These are phyloP conservation scores for Serrognathus titanus DNA, from an alignment of 2,888 invertebrate species.

Conservation along the genomic window DNA sequence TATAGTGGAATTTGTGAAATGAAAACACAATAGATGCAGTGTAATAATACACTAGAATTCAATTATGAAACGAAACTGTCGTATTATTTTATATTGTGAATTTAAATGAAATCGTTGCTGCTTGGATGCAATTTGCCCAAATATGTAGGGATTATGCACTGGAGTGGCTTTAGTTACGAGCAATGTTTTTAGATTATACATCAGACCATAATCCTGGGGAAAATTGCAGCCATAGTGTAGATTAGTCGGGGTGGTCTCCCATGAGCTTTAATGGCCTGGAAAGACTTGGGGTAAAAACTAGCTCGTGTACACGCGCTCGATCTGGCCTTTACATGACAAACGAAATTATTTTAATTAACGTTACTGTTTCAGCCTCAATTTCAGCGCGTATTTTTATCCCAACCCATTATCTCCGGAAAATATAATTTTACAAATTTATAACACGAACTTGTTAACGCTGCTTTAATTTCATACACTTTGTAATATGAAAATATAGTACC, in stretches of 20 bases:
- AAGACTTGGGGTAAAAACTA: slow-evolving; percentile 22
- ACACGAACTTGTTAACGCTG: too few species aligned
- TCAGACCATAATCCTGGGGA: slow-evolving; percentile 25
- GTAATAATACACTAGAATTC: too few species aligned
- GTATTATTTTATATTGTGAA: background rate
- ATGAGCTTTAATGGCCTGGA: slow-evolving; percentile 28
- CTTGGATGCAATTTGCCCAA: background rate
- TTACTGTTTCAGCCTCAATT: background rate
- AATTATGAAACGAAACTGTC: background rate
- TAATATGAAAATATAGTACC: too few species aligned
- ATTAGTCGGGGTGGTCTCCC: slow-evolving; percentile 26
- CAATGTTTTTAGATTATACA: slow-evolving; percentile 22
- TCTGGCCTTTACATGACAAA: background rate
- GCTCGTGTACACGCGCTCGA: background rate
- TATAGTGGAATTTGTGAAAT: too few species aligned
- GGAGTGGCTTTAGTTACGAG: background rate
- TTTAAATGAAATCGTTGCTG: background rate
- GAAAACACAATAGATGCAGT: too few species aligned
- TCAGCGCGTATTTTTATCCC: background rate
- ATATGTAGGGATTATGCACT: background rate
- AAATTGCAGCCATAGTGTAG: slow-evolving; percentile 28
- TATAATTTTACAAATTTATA: too few species aligned
- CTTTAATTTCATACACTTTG: too few species aligned
- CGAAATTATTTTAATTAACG: slow-evolving; percentile 11
- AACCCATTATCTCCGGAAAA: background rate